Base-by-base conservation (phyloP, 2,888 invertebrate genomes). In the Polymixis lichenea region DNA sequence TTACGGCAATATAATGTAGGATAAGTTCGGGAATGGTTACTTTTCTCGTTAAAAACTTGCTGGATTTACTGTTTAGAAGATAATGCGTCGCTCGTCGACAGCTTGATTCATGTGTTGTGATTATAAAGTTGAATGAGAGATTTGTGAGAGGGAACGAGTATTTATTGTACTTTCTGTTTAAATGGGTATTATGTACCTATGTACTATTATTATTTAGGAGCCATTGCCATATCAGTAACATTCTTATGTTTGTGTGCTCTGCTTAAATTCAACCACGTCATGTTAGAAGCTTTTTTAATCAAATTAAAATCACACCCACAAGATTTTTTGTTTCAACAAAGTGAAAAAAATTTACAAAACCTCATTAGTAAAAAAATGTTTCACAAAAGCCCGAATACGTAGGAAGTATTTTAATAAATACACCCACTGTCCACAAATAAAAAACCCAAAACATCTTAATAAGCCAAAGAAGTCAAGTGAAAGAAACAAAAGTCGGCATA, bases 31-130 rank as follows among this genome's bases (percentile, higher is more conserved):
- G 73, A 86, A 88, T 81, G 78, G 83, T 77, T 87, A 86, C 88
- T 89, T 87, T 87, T 82, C 88, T 81, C 79, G 80, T 86, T 91
- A 87, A 84, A 89, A 90, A 89, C 87, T 89, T 89, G 76, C 64
- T 81, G 82, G 84, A 89, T 89, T 90, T 90, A 82, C 84, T 84
- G 84, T 84, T 82, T 66, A 68, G 78, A 74, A 85, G 83, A 84
- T 85, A 87, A 88, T 85, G 78, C 75, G 80, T 80, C 66, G 73
- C 72, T 56, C 65, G 84, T 87, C 76, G 73, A 75, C 73, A 74
- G 69, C 72, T 74, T 72, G 84, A 69, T 77, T 84, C 78, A 80
- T 85, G 78, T 77, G 70, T 77, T 80, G 67, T 75, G 71, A 77
- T 80, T 77, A 80, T 71, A 68, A 68, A 78, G 51, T 82, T 82